Evolutionary conservation across 1,140 invertebrate genomes (phyloP).

Genomic region (Spodoptera frugiperda): DNA sequence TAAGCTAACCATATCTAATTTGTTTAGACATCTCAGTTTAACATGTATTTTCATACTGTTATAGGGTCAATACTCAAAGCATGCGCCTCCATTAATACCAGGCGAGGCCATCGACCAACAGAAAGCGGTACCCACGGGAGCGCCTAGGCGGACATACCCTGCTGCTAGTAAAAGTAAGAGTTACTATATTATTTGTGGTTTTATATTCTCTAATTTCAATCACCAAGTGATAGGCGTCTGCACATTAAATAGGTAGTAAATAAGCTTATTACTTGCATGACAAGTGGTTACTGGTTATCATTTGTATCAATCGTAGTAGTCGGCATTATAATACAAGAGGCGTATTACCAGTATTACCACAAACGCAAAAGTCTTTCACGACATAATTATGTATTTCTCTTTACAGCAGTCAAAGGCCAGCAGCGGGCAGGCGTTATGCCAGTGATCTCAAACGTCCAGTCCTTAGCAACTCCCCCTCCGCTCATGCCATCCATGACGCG

Average conservation of each 20-base stretch:
- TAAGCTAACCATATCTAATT: too few species aligned
- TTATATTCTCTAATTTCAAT: too few species aligned
- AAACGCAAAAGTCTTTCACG: too few species aligned
- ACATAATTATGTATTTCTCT: neutral
- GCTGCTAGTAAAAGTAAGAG: slow-evolving; percentile 61
- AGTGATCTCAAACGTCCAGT: slow-evolving; percentile 92
- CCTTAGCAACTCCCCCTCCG: slow-evolving; percentile 87
- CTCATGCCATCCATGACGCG: slow-evolving; percentile 62
- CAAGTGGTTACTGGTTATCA: too few species aligned
- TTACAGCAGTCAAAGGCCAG: slow-evolving; percentile 64
- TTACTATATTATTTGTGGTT: neutral
- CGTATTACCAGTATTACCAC: too few species aligned
- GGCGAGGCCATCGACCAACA: slow-evolving; percentile 80
- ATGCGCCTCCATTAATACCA: slow-evolving; percentile 78
- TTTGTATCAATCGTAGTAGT: too few species aligned
- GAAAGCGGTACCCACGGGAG: slow-evolving; percentile 87
- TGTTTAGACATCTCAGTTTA: neutral
- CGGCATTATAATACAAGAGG: too few species aligned
- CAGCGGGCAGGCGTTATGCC: slow-evolving; percentile 80
- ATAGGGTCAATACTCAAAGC: slow-evolving; percentile 88
- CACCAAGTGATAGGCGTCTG: too few species aligned
- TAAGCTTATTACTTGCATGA: too few species aligned
- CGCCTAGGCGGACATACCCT: slow-evolving; percentile 78
- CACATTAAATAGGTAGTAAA: too few species aligned
- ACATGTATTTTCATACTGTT: slow-evolving; percentile 13